phyloP scores from a whole-genome alignment of 2,113 vertebrate genomes.

The Eulemur macaco region DNA sequence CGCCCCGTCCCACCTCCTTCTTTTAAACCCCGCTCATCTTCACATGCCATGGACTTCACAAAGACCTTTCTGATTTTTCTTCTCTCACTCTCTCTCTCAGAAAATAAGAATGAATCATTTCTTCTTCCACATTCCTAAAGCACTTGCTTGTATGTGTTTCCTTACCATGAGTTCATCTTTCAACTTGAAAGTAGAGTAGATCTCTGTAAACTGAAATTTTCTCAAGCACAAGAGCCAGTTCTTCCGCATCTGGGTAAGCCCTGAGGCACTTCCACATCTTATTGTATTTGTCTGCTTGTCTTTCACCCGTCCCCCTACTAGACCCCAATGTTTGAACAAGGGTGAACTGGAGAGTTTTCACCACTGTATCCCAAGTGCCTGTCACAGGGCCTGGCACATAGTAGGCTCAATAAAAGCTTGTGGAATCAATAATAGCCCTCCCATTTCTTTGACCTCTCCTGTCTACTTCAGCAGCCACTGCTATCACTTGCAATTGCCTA shows the following conservation, averaged over 20 bases:
- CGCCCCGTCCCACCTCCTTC: neutral
- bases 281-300: neutral
- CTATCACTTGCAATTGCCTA: neutral
- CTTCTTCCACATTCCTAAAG: neutral
- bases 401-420: neutral
- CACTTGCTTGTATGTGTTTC: neutral
- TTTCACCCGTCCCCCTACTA: neutral
- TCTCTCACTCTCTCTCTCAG: neutral
- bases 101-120: neutral
- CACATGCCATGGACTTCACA: neutral
- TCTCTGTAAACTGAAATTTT: neutral
- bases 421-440: neutral
- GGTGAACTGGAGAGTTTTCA: neutral
- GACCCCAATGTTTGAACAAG: neutral
- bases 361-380: neutral
- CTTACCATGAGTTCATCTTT: neutral
- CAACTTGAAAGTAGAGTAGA: neutral
- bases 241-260: neutral
- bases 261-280: neutral
- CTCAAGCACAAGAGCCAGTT: neutral
- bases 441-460: neutral
- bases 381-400: neutral
- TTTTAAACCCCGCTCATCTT: neutral
- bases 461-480: neutral
- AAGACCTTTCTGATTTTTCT: neutral